Base-by-base conservation (phyloP, 1,140 invertebrate genomes). In the Ooceraea biroi region DNA sequence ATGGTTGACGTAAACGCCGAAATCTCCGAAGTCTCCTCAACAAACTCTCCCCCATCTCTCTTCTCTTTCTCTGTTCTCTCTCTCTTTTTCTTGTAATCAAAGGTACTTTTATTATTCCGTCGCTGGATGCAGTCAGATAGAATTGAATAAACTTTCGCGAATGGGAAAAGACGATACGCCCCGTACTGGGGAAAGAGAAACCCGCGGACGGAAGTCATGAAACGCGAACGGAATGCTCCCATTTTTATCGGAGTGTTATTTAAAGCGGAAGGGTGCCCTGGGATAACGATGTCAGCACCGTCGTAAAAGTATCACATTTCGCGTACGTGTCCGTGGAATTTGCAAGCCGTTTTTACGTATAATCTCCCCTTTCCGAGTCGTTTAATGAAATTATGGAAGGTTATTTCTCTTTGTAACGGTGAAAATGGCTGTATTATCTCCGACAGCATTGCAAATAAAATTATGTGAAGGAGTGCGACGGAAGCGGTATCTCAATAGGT, bases 81-180 rank as follows among this genome's bases (percentile, higher is more conserved):
- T 69, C 36, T 19, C 10, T 17, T 12, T 68, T 12, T 3, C n/a
- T 14, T 12, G n/a, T 12, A 30, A 78, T 57, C 22, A 71, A 30
- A 69, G 22, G 17, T 57, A 46, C 7, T 69, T 78, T 69, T 68
- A 66, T 77, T 69, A 46, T 71, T 17, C 14, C 36, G 22, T 68
- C 19, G 17, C 22, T 68, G 48, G 0, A 41, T 55, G 36, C 36
- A 69, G 22, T 44, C 22, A 17, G 36, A 55, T 68, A 68, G 66
- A 68, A 68, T 78, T 44, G 76, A 17, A 78, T 57, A 57, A 78
- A 57, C 19, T 68, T 78, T 5, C 30, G 63, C 30, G 11, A 14
- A 52, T 3, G 12, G 10, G 14, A 55, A 68, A 78, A 22, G 22
- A 5, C 27, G 60, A 2, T 36, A 41, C 17, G n/a, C n/a, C 41